Base-by-base conservation (phyloP, 2,888 invertebrate species). In the Drosophila lacicola region DNA sequence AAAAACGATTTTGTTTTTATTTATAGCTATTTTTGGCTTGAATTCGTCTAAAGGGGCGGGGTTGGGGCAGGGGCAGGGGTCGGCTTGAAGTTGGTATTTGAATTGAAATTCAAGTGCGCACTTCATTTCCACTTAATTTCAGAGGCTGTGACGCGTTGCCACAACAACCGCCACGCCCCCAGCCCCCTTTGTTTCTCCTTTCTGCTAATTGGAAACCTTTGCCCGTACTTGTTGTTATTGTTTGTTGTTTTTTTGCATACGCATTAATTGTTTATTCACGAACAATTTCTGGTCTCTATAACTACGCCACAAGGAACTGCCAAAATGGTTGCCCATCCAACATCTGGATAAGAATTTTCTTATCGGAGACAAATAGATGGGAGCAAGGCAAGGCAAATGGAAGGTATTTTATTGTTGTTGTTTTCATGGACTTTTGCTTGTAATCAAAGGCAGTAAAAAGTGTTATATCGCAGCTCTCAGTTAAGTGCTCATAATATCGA, bases 101-200 rank as follows among this genome's bases (percentile, higher is more conserved):
- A 88, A 88, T 89, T 85, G 88, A 89, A 85, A 85, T 85, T 88
- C 85, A 89, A 85, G 85, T 75, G 72, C 75, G 79, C 79, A 88
- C 89, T 89, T 82, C 73, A 75, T 70, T 79, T 70, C 88, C 88
- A 88, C 90, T 86, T 89, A 76, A 86, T 89, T 86, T 85, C 67
- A 70, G 73, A 78, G 68, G 73, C 85, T 81, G 82, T 58, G 74
- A 75, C 78, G 87, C 80, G 74, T 83, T 68, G 62, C 68, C 68
- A 34, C 68, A 73, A 73, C 80, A 61, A 68, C 37, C 19, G 21
- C 21, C 46, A 25, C 14, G 13, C 21, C 37, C 41, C 58, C 2
- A 0, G 0, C 13, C 13, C 11, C 10, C 8, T 13, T 25, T 29
- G 1, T 25, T 53, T 42, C 54, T 42, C 29, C 50, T 34, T 54